Base-by-base conservation (phyloP, 2,113 vertebrate species). In the Brachirus orientalis region DNA sequence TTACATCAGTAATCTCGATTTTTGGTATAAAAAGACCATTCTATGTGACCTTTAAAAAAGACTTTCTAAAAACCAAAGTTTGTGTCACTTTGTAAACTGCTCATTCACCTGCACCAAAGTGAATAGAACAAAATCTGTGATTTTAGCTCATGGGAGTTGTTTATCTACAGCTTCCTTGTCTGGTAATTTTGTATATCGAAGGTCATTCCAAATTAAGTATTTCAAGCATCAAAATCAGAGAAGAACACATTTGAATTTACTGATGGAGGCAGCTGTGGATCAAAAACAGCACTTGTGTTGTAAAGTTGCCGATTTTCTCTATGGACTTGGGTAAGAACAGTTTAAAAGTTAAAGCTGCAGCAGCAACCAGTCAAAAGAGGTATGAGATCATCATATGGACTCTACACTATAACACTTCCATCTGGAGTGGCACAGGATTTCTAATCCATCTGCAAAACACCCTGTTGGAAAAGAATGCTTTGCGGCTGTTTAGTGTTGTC, bases 341-440 rank as follows among this genome's bases (percentile, higher is more conserved):
- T n/a, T n/a, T n/a, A n/a, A n/a, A n/a, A n/a, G n/a, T n/a, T n/a
- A n/a, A n/a, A n/a, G 12, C 38, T 3, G 38, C 9, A 4, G 5
- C 3, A 48, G 18, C 13, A 41, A 53, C 6, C 18, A 48, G 10
- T 19, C 18, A 8, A 17, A 17, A 17, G 46, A 19, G n/a, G 7
- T 40, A 7, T 3, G 18, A 61, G 28, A 60, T 16, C 8, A 4
- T 43, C 68, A 72, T 55, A 38, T 50, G 41, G 59, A 51, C 46
- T 67, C 16, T 50, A 45, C n/a, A 55, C 53, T 33, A 75, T 68
- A 79, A 40, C 48, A 52, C n/a, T 59, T 80, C 72, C 72, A 80
- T 65, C 63, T 80, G 77, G 62, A n/a, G 16, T 22, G 47, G 6
- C 20, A 48, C 40, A 22, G 36, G 37, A 65, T 47, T 69, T 36